Conservation (phyloP, 1,140 invertebrate species). For the Sarcophaga peregrina region DNA sequence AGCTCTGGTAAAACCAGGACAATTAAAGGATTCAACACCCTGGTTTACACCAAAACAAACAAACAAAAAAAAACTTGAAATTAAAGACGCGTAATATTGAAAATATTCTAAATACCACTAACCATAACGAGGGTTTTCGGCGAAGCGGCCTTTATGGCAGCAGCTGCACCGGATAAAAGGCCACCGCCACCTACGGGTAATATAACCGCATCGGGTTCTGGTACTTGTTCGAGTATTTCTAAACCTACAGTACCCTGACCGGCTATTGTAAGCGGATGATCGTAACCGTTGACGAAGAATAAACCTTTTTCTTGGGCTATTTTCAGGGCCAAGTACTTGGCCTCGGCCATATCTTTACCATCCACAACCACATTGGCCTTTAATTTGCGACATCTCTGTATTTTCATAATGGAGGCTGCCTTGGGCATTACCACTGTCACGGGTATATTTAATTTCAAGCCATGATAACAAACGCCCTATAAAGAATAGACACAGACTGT, state of each 20-base stretch:
- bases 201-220: slow-evolving; percentile 79
- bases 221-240: slow-evolving; percentile 89
- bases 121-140: slow-evolving; percentile 82
- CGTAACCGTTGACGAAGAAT: slow-evolving; percentile 84
- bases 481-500: neutral
- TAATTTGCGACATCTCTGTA: slow-evolving; percentile 84
- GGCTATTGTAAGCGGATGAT: slow-evolving; percentile 92
- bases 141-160: slow-evolving; percentile 86
- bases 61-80: neutral
- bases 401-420: slow-evolving; percentile 92
- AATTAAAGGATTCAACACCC: slow-evolving; percentile 93
- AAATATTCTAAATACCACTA: slow-evolving; percentile 52
- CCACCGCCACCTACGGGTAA: slow-evolving; percentile 92
- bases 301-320: slow-evolving; percentile 77
- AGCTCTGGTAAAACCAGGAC: slow-evolving; percentile 84
- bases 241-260: slow-evolving; percentile 93
- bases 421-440: slow-evolving; percentile 95
- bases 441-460: slow-evolving; percentile 80
- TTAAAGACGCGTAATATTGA: neutral
- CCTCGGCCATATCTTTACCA: slow-evolving; percentile 89
- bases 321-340: slow-evolving; percentile 81
- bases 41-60: slow-evolving; percentile 59
- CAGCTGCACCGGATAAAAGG: slow-evolving; percentile 86
- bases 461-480: slow-evolving; percentile 86
- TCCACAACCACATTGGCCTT: slow-evolving; percentile 87